Evolutionary conservation across 2,888 invertebrate genomes (phyloP).

Genomic region (Lasiommata megera): DNA sequence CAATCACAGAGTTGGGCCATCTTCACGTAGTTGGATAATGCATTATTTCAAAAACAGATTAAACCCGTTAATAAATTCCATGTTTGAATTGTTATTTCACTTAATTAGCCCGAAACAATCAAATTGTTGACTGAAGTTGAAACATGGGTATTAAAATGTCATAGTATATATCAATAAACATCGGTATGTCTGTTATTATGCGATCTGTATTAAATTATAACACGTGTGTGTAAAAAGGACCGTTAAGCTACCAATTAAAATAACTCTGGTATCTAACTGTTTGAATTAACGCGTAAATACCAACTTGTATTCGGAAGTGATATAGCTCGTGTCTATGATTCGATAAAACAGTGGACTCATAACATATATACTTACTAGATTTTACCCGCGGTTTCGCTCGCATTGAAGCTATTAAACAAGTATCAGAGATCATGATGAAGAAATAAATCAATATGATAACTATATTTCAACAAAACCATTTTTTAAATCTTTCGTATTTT

Average conservation of each 20-base stretch:
- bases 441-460: no score
- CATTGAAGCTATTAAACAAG: no score
- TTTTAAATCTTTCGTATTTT: no score
- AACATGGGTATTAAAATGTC: background rate
- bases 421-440: no score
- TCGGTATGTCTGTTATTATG: slow-evolving; percentile 5
- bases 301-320: slow-evolving; percentile 7
- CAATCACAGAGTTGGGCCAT: no score
- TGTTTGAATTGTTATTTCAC: background rate
- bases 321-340: background rate
- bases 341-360: no score
- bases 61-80: no score
- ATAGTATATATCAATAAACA: slow-evolving; percentile 2
- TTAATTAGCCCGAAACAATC: background rate
- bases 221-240: slow-evolving; percentile 7
- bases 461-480: no score
- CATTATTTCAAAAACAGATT: no score
- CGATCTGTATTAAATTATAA: slow-evolving; percentile 7
- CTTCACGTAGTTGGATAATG: no score
- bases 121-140: background rate
- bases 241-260: slow-evolving; percentile 22
- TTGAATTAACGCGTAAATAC: background rate
- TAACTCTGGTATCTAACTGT: background rate
- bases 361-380: no score
- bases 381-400: no score